Evolutionary conservation across 1,140 invertebrate species (phyloP).

Genomic region (Zaprionus tsacasi): DNA sequence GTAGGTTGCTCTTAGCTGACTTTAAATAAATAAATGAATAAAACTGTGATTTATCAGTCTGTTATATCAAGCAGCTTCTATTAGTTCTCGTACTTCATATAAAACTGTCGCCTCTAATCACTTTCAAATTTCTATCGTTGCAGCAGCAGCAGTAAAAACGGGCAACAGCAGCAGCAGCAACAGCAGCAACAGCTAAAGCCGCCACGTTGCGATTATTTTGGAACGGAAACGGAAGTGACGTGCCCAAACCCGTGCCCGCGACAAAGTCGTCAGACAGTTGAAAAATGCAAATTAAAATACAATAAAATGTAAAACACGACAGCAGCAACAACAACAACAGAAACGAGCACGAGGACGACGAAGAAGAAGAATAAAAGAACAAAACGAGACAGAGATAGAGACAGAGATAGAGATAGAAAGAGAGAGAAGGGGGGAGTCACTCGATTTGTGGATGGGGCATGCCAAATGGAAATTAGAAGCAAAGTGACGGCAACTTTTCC

Average conservation of each 20-base stretch:
- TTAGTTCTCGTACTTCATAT: not conserved
- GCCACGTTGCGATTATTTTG: conserved; percentile 25
- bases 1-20: no score
- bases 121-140: conserved; percentile 20
- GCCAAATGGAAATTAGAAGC: conserved; percentile 57
- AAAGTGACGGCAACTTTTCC: conserved; percentile 73
- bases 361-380: conserved; percentile 20
- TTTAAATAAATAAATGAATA: no score
- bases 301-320: conserved; percentile 77
- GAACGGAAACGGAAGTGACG: conserved; percentile 72
- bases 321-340: conserved; percentile 11
- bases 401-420: conserved; percentile 1
- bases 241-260: conserved; percentile 8
- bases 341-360: conserved; percentile 13
- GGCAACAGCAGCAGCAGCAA: conserved; percentile 20
- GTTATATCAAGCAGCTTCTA: not conserved
- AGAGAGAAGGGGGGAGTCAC: not conserved
- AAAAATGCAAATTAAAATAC: conserved; percentile 81
- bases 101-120: conserved; percentile 13
- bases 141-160: conserved; percentile 20
- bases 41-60: no score
- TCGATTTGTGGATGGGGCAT: conserved; percentile 28
- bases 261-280: conserved; percentile 56
- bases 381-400: conserved; percentile 9
- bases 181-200: conserved; percentile 16